Evolutionary conservation across 2,888 invertebrate species (phyloP), one percentile per base, ranked within the genome.

Genomic region (Rosalia funebris): DNA sequence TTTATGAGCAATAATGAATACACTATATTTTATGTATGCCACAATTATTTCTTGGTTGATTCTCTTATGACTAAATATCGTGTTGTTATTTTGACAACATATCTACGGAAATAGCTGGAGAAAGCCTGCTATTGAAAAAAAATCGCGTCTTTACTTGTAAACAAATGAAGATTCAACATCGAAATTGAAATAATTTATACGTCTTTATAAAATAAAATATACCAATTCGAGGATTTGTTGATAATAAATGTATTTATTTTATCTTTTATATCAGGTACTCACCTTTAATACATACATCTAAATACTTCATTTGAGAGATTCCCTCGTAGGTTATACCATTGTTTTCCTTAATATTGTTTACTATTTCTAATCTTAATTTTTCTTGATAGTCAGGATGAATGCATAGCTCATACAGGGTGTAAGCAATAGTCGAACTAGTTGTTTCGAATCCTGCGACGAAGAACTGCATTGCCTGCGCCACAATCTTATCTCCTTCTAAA

Each of bases 391-490:
- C 77, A 1, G 80, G 83, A 61, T 86, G 78, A 0, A 83, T 79
- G 0, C 86, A 84, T 46, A 88, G 73, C 75, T 86, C 85, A 70
- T 87, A 82, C 32, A 87, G 78, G 4, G 84, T 77, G 70, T 86
- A 86, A 15, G 85, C 83, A 44, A 87, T 79, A 0, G 86, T 85
- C 0, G 86, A 84, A 0, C 86, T 85, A 0, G 86, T 85, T 2
- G 87, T 88, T 76, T 88, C 88, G 72, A 85, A 88, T 0, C 87
- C 88, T 0, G 87, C 88, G 7, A 85, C 78, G 74, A 87, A 87
- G 66, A 88, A 87, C 52, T 68, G 66, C 0, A 62, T 31, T 1
- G 68, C 69, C 42, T 66, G 69, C 2, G 62, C 65, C 7, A 70
- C 57, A 15, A 62, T 57, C 16, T 62, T 60, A 39, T 58, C 60